These are phyloP conservation scores for Gorilla gorilla DNA, from an alignment of 2,113 vertebrate species.

Conservation along the genomic window DNA sequence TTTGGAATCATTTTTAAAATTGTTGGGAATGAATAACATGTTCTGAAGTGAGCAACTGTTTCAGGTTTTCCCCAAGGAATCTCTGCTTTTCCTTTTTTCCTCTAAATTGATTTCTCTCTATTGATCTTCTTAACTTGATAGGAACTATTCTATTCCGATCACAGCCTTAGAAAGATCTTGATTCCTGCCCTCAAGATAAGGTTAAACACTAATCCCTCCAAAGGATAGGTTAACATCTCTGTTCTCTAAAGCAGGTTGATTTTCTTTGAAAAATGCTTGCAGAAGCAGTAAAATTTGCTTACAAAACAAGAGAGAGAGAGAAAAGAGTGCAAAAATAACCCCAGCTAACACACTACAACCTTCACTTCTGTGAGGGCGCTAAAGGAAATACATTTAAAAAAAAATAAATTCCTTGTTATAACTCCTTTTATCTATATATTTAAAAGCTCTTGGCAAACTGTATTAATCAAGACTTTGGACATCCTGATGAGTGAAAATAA, in stretches of 20 bases:
- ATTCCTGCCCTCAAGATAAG: background rate
- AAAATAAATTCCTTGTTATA: background rate
- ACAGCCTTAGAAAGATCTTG: background rate
- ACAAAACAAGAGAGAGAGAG: background rate
- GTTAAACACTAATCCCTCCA: background rate
- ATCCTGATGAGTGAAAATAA: constrained; percentile 32
- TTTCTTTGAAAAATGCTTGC: constrained; percentile 31
- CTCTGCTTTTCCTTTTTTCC: constrained; percentile 5
- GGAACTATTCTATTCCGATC: background rate
- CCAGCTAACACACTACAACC: background rate
- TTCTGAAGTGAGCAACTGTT: constrained; percentile 22
- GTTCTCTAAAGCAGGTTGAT: background rate
- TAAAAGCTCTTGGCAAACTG: constrained; percentile 16
- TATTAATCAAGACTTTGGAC: constrained; percentile 25
- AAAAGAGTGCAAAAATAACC: constrained; percentile 19
- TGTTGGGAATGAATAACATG: constrained; percentile 18
- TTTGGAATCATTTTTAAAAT: constrained; percentile 32
- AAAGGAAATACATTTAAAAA: background rate
- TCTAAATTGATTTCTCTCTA: constrained; percentile 37
- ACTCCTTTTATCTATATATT: background rate
- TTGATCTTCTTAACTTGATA: constrained; percentile 13
- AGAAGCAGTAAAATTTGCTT: constrained; percentile 37
- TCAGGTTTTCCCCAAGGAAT: constrained; percentile 35
- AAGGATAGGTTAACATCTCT: constrained; percentile 12
- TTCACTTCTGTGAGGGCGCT: background rate